phyloP scores from a whole-genome alignment of 2,888 invertebrate genomes.

The Thumatha senex region DNA sequence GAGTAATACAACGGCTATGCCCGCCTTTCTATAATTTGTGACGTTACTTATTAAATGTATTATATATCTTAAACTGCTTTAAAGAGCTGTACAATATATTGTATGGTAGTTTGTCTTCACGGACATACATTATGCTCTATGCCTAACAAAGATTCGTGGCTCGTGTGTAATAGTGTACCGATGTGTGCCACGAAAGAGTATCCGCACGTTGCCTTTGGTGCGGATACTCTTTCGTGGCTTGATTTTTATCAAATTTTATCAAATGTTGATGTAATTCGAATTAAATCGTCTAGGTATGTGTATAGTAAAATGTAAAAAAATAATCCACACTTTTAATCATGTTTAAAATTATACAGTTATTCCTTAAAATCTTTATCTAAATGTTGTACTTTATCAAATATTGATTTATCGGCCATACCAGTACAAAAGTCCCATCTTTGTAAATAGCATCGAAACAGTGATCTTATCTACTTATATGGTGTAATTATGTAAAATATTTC shows the following conservation, averaged over 20 bases:
- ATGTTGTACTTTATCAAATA: slow-evolving; percentile 64
- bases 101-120: slow-evolving; percentile 37
- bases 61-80: slow-evolving; percentile 45
- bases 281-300: slow-evolving; percentile 48
- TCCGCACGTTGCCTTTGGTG: slow-evolving; percentile 21
- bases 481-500: slow-evolving; percentile 76
- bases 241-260: slow-evolving; percentile 62
- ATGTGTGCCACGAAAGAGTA: slow-evolving; percentile 12
- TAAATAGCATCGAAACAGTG: slow-evolving; percentile 74
- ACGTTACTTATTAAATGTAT: slow-evolving; percentile 52
- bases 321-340: slow-evolving; percentile 48
- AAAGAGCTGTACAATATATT: slow-evolving; percentile 46
- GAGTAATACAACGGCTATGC: slow-evolving; percentile 27
- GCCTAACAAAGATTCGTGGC: slow-evolving; percentile 41
- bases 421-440: slow-evolving; percentile 75
- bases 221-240: slow-evolving; percentile 42
- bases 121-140: slow-evolving; percentile 43
- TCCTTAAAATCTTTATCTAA: slow-evolving; percentile 61
- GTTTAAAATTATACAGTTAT: slow-evolving; percentile 60
- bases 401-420: slow-evolving; percentile 73
- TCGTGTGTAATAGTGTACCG: slow-evolving; percentile 35
- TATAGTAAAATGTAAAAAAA: slow-evolving; percentile 49
- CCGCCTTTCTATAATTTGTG: slow-evolving; percentile 37
- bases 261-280: slow-evolving; percentile 55
- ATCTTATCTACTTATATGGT: slow-evolving; percentile 70